Conservation (phyloP, 2,113 vertebrate species). For the Rana temporaria region DNA sequence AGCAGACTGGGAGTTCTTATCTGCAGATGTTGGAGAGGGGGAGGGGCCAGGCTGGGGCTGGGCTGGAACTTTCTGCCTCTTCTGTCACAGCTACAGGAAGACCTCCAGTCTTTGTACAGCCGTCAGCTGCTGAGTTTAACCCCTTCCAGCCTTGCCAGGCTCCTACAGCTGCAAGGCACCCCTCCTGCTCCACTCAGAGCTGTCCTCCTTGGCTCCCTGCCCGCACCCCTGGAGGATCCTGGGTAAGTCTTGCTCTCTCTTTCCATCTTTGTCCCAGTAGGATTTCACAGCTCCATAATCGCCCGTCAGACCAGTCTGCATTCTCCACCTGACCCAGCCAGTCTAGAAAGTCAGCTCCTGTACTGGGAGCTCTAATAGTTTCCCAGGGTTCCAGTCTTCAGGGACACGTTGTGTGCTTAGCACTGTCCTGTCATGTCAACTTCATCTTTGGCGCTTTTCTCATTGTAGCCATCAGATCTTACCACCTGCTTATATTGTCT, state of each 20-base stretch:
- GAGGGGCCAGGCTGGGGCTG: conserved; percentile 22
- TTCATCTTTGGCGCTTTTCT: no score
- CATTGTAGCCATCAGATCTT: no score
- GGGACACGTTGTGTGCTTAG: no score
- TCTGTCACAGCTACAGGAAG: conserved; percentile 34
- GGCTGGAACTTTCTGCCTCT: conserved; percentile 14
- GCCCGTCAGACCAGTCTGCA: not conserved
- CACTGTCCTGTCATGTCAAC: no score
- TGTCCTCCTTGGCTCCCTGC: not conserved
- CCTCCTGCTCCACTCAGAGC: not conserved
- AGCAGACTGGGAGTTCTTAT: not conserved
- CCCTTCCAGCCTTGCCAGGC: conserved; percentile 1
- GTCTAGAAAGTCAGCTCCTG: no score
- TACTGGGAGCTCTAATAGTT: no score
- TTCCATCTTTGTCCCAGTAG: not conserved
- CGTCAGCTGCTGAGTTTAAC: conserved; percentile 40
- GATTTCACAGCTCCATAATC: not conserved
- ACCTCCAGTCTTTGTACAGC: conserved; percentile 2
- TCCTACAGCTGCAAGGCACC: not conserved
- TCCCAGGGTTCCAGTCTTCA: no score
- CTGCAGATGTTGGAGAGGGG: conserved; percentile 29
- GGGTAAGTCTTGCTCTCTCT: conserved; percentile 31
- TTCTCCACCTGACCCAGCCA: not conserved
- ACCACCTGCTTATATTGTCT: no score
- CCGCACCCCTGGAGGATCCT: conserved; percentile 3